Evolutionary conservation across 2,797 vertebrate species (phyloP), one percentile per base, ranked within the genome.

Genomic region (Gymnocypris eckloni): DNA sequence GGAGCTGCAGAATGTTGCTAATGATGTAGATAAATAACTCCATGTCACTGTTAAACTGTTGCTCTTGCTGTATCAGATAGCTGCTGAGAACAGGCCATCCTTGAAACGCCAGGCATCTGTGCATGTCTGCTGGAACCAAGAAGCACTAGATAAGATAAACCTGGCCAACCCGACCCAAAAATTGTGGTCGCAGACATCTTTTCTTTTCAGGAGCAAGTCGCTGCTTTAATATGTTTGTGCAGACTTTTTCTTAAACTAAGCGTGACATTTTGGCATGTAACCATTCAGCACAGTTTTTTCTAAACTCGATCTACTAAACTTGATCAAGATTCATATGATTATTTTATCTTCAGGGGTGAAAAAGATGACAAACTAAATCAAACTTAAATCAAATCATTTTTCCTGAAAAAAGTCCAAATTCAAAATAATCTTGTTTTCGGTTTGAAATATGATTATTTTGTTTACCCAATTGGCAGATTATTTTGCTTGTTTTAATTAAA

Each of bases 1-100:
- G 72, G 28, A 56, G 73, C 37, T 71, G 64, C 83, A 85, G 83
- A 85, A 85, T 71, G 66, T 48, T 71, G 83, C 25, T 85, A 85
- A 85, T 48, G 39, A 71, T 59, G 76, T 54, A 59, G 83, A 85
- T 79, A 77, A 79, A 79, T 85, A 45, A 41, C 61, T 54, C n/a
- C 54, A 69, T 45, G 39, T 56, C 64, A 59, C 67, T 71, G 83
- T 79, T 85, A 43, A 85, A 85, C 75, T 61, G 48, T 70, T 78
- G 39, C 67, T 39, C n/a, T 28, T 71, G 75, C 37, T 71, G 66
- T 70, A 56, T 79, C 66, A 84, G 61, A 84, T 77, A 69, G n/a
- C 48, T 79, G 52, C 25, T 56, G 66, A 79, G 76, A 48, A 56
- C 67, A 79, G 25, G 54, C 37, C 37, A 54, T 70, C 37, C n/a